Base-by-base conservation (phyloP, 1,140 invertebrate species). In the Asbolus verrucosus region DNA sequence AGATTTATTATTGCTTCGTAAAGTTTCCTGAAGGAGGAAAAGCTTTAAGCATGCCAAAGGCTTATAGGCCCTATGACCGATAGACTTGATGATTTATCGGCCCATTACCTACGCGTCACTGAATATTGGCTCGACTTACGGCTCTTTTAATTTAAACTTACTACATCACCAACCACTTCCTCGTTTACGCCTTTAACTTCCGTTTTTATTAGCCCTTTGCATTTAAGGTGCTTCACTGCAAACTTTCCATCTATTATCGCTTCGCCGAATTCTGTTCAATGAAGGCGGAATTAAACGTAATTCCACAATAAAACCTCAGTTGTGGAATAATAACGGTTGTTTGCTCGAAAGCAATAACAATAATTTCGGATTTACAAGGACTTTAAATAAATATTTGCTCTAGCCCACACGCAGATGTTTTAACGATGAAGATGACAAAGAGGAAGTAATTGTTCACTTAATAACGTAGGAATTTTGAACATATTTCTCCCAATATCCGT, bases 61-160 rank as follows among this genome's bases (percentile, higher is more conserved):
- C 39, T 66, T 66, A 46, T 41, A 46, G 63, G 38, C 36, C 63
- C 39, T 43, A 66, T 66, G 63, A 66, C 63, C 63, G 39, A 66
- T 66, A 66, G 63, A 66, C 63, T 46, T 30, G 63, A 66, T 66
- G 63, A 66, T 66, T 66, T 66, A 66, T 66, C 36, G 39, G 61
- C 11, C 31, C 61, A 43, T 63, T 43, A 43, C 61, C 61, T 63
- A 63, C 39, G 61, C 61, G 61, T 63, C 61, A 43, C 36, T 27
- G 61, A 63, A 38, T 39, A 63, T 63, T 63, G 61, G 61, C 21
- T 15, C 21, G 21, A 54, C 46, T 54, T 54, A 54, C 46, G 19
- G 46, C 46, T 54, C 46, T 54, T 54, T 54, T 54, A 54, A 54
- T 54, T 54, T 54, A 54, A 54, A 54, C 46, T 54, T 30, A 54